Conservation (phyloP, 2,797 vertebrate species). For the Luscinia megarhynchos region DNA sequence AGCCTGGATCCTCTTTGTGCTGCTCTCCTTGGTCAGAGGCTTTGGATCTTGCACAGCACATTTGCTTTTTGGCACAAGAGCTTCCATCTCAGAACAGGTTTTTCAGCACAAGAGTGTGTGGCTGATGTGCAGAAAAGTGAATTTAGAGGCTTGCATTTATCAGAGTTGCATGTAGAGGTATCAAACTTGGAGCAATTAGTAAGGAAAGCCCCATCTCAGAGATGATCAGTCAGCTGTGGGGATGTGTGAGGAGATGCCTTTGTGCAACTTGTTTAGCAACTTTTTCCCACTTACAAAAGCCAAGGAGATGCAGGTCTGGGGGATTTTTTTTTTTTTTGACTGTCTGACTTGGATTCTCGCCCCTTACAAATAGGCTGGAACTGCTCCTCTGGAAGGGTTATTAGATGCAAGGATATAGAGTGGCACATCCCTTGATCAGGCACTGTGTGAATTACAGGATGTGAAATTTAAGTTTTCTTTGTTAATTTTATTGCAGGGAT, state of each 20-base stretch:
- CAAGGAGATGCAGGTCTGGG: not conserved
- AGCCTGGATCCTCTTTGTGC: not conserved
- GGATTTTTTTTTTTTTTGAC: accelerated
- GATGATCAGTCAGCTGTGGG: not conserved
- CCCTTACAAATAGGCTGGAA: not conserved
- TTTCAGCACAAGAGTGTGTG: not conserved
- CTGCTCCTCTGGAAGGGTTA: not conserved
- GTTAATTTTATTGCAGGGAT: not conserved
- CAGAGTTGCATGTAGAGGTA: not conserved
- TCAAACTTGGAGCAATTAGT: not conserved
- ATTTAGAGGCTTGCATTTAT: not conserved
- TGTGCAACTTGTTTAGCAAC: not conserved
- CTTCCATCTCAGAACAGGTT: not conserved
- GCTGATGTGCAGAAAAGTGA: not conserved
- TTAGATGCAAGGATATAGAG: not conserved
- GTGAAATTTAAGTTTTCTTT: not conserved
- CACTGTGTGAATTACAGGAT: not conserved
- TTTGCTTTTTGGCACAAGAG: not conserved
- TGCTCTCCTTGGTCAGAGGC: not conserved
- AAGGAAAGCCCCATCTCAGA: not conserved
- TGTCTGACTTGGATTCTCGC: not conserved
- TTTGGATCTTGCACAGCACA: not conserved
- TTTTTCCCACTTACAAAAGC: not conserved
- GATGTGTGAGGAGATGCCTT: not conserved
- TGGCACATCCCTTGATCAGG: not conserved